Percentiles rank a stretch among this genome's conserved stretches.
These are phyloP conservation scores for Protomyctophum bolini DNA, from an alignment of 2,113 vertebrate species.

Conservation along the genomic window DNA sequence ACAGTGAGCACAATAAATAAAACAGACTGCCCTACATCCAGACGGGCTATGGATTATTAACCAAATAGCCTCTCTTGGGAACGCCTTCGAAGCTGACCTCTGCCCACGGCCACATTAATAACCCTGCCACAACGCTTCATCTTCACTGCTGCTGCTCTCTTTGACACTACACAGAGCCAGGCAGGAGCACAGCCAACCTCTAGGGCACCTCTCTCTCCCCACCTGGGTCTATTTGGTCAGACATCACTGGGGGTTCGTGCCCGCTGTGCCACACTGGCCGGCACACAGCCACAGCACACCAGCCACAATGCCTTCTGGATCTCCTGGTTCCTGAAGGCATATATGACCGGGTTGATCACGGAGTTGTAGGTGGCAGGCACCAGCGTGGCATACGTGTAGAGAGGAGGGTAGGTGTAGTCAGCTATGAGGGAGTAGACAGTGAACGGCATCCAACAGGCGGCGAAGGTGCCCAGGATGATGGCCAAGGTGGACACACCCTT, in stretches of 20 bases:
- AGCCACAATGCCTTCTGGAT: slow-evolving; percentile 98
- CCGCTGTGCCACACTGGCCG: slow-evolving; percentile 87
- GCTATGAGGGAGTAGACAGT: slow-evolving; percentile 96
- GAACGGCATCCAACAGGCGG: slow-evolving; percentile 99
- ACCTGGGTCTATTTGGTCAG: slow-evolving; percentile 75
- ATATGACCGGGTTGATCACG: slow-evolving; percentile 97
- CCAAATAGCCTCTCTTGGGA: slow-evolving; percentile 30
- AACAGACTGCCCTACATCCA: slow-evolving; percentile 25
- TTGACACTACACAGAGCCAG: slow-evolving; percentile 37
- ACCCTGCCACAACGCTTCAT: background rate
- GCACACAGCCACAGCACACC: slow-evolving; percentile 93
- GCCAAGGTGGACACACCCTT: slow-evolving; percentile 98
- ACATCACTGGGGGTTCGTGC: slow-evolving; percentile 95
- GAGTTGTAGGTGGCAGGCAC: slow-evolving; percentile 99
- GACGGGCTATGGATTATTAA: slow-evolving; percentile 31
- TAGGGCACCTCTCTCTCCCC: slow-evolving; percentile 52
- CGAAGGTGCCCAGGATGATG: slow-evolving; percentile 97
- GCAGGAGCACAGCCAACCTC: slow-evolving; percentile 54
- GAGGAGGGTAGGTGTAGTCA: slow-evolving; percentile 96
- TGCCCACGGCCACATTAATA: background rate
- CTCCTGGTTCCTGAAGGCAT: slow-evolving; percentile 98
- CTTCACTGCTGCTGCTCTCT: slow-evolving; percentile 43
- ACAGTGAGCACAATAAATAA: slow-evolving; percentile 43
- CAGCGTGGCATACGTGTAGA: slow-evolving; percentile 97
- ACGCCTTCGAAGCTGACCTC: slow-evolving; percentile 18